Evolutionary conservation across 2,113 vertebrate genomes (phyloP), one percentile per base, ranked within the genome.

Genomic region (Saccopteryx leptura): DNA sequence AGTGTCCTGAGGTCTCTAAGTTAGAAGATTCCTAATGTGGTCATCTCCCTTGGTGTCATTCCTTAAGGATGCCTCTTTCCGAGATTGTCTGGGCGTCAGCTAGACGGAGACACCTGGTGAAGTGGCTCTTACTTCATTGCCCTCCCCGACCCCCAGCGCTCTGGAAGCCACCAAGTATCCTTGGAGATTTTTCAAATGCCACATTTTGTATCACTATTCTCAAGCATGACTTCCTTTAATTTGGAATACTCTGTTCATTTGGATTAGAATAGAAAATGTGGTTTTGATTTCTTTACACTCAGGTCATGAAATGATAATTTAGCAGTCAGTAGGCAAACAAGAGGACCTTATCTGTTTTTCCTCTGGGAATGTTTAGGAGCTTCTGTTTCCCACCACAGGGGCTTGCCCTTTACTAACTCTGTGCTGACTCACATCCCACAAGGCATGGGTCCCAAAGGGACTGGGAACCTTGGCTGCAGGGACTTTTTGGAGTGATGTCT

Each of bases 261-360:
- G 52, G 24, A 66, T 76, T 71, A 33, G 92, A 92, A 87, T 54
- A n/a, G 21, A 95, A 80, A 24, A 50, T 85, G 71, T 75, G 33
- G 18, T 80, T 92, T 83, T 86, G n/a, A 75, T 87, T 96, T 92
- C 19, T 56, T 88, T 80, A 84, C 10, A 84, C 33, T 54, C 39
- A 65, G 69, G 48, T 91, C 90, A 82, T 68, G 50, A 88, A 78
- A 88, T 88, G 68, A 85, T 92, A 72, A 85, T 91, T 91, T 69
- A 90, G 56, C 23, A 83, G 68, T 81, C 66, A 68, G 79, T 46
- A 8, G 50, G 56, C 33, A 60, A 74, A 61, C 10, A 63, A 50
- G 50, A 87, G 60, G 11, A 75, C 31, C 69, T 61, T 80, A 39
- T 78, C 23, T 60, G 9, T 33, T 87, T 83, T 11, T 50, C 48